Evolutionary conservation across 2,797 vertebrate genomes (phyloP).

Genomic region (Schizopygopsis malacanthus): DNA sequence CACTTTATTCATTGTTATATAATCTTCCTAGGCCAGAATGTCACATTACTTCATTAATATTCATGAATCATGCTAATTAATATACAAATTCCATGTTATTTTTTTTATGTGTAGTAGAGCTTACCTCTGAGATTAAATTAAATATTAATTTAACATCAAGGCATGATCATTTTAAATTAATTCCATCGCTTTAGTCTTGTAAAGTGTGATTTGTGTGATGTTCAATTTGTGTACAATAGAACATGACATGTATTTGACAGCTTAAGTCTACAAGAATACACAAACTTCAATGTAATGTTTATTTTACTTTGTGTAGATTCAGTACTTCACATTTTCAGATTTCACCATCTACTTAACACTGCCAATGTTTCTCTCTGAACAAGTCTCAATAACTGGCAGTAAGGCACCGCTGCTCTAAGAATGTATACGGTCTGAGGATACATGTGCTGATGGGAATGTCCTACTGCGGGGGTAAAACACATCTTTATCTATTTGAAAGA

Average conservation of each 20-base stretch:
- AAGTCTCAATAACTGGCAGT: background rate
- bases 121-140: background rate
- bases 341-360: background rate
- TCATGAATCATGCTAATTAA: slow-evolving; percentile 4
- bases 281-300: background rate
- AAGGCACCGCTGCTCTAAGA: background rate
- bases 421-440: background rate
- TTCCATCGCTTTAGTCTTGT: background rate
- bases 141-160: background rate
- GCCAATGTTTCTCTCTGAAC: background rate
- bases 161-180: too few relatives aligned
- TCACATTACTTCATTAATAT: slow-evolving; percentile 13
- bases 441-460: slow-evolving; percentile 11
- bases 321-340: slow-evolving; percentile 1
- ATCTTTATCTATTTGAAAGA: slow-evolving; percentile 26
- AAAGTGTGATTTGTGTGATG: background rate
- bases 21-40: slow-evolving; percentile 15
- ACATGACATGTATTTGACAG: background rate
- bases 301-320: background rate
- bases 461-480: slow-evolving; percentile 11
- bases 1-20: background rate
- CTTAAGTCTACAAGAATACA: background rate
- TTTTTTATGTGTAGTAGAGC: background rate
- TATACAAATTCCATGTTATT: background rate
- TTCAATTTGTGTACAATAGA: background rate